Evolutionary conservation across 2,888 invertebrate genomes (phyloP).

Genomic region (Epirrhoe tristata): DNA sequence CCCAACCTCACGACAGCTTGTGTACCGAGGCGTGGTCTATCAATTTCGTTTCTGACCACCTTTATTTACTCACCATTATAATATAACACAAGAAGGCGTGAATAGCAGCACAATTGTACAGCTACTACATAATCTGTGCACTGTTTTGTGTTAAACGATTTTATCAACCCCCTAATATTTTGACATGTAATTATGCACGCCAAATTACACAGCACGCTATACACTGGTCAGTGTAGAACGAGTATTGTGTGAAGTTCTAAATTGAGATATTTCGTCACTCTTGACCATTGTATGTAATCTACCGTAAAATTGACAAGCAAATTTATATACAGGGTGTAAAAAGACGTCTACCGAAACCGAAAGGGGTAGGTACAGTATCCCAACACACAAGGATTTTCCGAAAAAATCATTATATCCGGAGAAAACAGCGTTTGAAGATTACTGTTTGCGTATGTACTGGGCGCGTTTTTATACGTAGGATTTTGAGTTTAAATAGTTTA

Average conservation of each 20-base stretch:
- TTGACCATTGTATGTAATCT: background rate
- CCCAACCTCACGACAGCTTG: constrained; percentile 9
- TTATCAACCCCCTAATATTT: constrained; percentile 46
- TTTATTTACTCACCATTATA: constrained; percentile 21
- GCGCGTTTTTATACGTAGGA: too few relatives aligned
- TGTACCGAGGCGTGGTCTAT: constrained; percentile 10
- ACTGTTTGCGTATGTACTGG: too few relatives aligned
- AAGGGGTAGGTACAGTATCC: too few relatives aligned
- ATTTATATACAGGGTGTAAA: too few relatives aligned
- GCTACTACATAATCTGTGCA: constrained; percentile 44
- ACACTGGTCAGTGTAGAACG: background rate
- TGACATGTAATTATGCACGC: constrained; percentile 44
- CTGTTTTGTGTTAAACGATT: constrained; percentile 47
- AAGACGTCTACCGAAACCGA: too few relatives aligned
- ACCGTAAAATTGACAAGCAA: background rate
- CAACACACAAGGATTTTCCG: too few relatives aligned
- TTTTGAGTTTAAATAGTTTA: too few relatives aligned
- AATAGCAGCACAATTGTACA: constrained; percentile 17
- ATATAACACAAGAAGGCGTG: constrained; percentile 24
- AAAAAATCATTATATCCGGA: too few relatives aligned
- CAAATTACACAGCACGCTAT: constrained; percentile 42
- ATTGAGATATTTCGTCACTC: background rate
- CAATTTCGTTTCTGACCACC: constrained; percentile 11
- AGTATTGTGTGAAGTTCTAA: background rate
- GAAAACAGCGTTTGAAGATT: too few relatives aligned